Base-by-base conservation (phyloP, 2,888 invertebrate genomes). In the Ditula angustiorana region DNA sequence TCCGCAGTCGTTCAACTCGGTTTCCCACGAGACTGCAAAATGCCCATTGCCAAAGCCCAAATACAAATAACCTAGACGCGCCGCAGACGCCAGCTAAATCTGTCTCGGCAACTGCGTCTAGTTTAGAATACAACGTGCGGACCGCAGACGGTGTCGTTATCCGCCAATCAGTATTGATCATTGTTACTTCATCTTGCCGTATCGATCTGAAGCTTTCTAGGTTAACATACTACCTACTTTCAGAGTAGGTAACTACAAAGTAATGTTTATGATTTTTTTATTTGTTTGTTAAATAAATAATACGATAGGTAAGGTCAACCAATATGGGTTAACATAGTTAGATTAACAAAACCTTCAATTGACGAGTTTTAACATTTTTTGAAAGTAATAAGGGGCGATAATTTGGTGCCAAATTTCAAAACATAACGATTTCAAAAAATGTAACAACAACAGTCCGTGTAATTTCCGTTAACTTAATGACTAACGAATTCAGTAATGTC, bases 1-100 rank as follows among this genome's bases (percentile, higher is more conserved):
- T 87, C 85, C 79, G 84, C 88, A 91, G 92, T 92, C 92, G 90
- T 92, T 92, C 92, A 92, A 92, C 92, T 90, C 90, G 71, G 87
- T 86, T 93, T 93, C 92, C 92, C 93, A 93, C 91, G 91, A 89
- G 86, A 83, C 86, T 84, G 84, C 82, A 73, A 86, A 88, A 83
- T 87, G 85, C 81, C 87, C 90, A 89, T 88, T 90, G 90, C 90
- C 90, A 90, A 90, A 87, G 85, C 82, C 83, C 85, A 88, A 89
- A 86, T 85, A 85, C 87, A 87, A 88, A 92, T 91, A 91, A 86
- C 88, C 90, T 91, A 92, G 92, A 91, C 92, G 88, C 87, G 85
- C 81, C 81, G 82, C 90, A 92, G 92, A 92, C 92, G 83, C 77
- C 76, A 65, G 86, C 89, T 91, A 91, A 86, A 91, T 90, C 86